Conservation (phyloP, 1,140 invertebrate genomes). For the Argopecten irradians region DNA sequence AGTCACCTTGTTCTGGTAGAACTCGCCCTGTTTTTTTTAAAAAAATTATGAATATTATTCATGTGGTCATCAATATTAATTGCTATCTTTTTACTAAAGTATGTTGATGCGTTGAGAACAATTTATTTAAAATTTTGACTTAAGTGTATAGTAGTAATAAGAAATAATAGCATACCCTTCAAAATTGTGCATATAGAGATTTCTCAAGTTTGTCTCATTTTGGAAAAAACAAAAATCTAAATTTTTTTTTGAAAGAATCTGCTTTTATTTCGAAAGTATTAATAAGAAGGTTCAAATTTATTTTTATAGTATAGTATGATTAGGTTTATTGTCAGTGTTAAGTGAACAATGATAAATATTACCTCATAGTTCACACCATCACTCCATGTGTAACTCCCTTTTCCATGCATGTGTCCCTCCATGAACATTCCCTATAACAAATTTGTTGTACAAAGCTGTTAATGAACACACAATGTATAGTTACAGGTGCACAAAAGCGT, state of each 20-base stretch:
- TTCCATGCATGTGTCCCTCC: slow-evolving; percentile 76
- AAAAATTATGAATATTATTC: neutral
- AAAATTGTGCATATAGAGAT: no score
- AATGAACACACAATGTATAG: neutral
- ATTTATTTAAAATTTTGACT: no score
- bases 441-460: no score
- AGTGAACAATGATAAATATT: neutral
- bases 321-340: no score
- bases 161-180: no score
- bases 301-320: no score
- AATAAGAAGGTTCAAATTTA: no score
- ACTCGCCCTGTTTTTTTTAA: slow-evolving; percentile 70
- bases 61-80: neutral
- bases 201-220: no score
- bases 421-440: slow-evolving; percentile 75
- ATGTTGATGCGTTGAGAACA: no score
- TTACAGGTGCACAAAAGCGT: no score
- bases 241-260: neutral
- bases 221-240: neutral
- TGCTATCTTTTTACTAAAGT: slow-evolving; percentile 1
- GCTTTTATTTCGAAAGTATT: neutral
- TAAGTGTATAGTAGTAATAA: no score
- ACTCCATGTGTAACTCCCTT: slow-evolving; percentile 73
- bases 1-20: slow-evolving; percentile 73
- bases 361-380: slow-evolving; percentile 75